Conservation (phyloP, 2,797 vertebrate species). For the Gymnocypris eckloni region DNA sequence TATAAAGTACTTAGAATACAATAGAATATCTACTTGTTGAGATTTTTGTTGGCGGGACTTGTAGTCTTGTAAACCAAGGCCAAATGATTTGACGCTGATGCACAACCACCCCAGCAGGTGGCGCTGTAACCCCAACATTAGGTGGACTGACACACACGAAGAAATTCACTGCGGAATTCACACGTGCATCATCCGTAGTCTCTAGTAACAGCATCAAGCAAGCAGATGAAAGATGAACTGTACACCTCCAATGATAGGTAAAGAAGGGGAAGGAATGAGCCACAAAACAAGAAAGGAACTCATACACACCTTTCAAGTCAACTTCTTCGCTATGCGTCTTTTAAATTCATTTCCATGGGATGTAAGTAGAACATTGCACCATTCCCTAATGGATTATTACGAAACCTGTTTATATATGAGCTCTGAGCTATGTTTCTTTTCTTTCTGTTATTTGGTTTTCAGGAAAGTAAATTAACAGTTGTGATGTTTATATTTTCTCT, state of each 20-base stretch:
- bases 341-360: conserved; percentile 74
- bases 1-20: background rate
- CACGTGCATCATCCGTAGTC: background rate
- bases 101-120: background rate
- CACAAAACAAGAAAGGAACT: conserved; percentile 30
- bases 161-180: background rate
- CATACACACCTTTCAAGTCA: conserved; percentile 63
- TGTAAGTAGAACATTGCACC: conserved; percentile 67
- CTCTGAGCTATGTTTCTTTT: background rate
- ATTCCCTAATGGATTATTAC: background rate
- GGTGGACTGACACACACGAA: background rate
- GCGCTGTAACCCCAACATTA: background rate
- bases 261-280: background rate
- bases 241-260: too few relatives aligned
- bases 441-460: background rate
- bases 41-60: background rate
- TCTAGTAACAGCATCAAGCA: background rate
- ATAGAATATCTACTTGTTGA: background rate
- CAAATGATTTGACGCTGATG: background rate
- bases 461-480: background rate
- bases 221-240: background rate
- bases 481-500: background rate
- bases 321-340: conserved; percentile 76
- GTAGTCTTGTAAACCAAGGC: background rate
- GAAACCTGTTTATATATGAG: background rate